These are phyloP conservation scores for Lymantria monacha DNA, from an alignment of 2,888 invertebrate genomes.

Conservation along the genomic window DNA sequence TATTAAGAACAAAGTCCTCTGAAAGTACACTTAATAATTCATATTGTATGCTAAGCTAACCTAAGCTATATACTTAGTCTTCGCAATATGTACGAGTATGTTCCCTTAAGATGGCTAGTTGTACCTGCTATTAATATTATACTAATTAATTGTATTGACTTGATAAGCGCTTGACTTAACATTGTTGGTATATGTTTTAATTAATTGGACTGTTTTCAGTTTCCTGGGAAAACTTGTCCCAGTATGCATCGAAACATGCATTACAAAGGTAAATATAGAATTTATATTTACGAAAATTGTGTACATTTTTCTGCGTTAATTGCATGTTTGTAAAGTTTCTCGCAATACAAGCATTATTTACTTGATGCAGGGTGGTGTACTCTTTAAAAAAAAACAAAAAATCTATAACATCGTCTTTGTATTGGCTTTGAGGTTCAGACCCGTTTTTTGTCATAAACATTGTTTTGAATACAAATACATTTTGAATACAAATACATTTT, in stretches of 20 bases:
- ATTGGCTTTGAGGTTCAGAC: too few species aligned
- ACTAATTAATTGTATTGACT: conserved; percentile 23
- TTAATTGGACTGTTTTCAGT: conserved; percentile 64
- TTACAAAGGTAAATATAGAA: conserved; percentile 88
- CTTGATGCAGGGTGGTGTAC: too few species aligned
- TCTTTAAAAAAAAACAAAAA: too few species aligned
- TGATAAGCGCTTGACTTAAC: conserved; percentile 12
- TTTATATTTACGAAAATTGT: neutral
- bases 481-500: too few species aligned
- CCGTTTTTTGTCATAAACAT: too few species aligned
- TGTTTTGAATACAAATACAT: too few species aligned
- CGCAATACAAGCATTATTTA: too few species aligned
- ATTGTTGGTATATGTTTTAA: conserved; percentile 18
- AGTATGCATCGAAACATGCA: conserved; percentile 96
- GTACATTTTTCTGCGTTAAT: too few species aligned
- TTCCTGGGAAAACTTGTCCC: conserved; percentile 92
- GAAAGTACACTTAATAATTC: conserved; percentile 29
- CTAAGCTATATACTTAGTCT: conserved; percentile 34
- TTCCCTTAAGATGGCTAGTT: conserved; percentile 24
- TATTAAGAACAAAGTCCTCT: conserved; percentile 24
- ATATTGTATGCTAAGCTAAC: conserved; percentile 35
- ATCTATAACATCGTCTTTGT: too few species aligned
- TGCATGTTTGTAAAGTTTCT: too few species aligned
- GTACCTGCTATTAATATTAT: conserved; percentile 23
- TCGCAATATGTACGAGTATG: conserved; percentile 31